Percentiles rank a stretch among this genome's conserved stretches.
These are phyloP conservation scores for Tupaia tana DNA, from an alignment of 2,113 vertebrate genomes.

Conservation along the genomic window DNA sequence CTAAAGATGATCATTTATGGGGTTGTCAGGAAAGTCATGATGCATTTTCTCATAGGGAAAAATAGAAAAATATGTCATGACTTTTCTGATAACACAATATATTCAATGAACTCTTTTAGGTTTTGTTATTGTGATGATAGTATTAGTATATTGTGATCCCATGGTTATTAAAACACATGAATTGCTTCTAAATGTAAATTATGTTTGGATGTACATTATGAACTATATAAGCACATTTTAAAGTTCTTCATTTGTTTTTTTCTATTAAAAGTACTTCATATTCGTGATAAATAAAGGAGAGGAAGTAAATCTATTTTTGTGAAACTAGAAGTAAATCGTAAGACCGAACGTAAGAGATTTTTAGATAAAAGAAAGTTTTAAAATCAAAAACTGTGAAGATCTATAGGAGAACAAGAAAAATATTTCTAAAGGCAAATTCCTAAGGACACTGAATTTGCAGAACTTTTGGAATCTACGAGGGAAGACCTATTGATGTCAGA, in stretches of 20 bases:
- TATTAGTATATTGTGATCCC: background rate
- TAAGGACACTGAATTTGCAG: background rate
- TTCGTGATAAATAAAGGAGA: background rate
- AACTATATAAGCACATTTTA: background rate
- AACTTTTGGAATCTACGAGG: background rate
- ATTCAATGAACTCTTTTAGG: background rate
- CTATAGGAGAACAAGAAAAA: background rate
- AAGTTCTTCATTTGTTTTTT: background rate
- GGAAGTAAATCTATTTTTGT: background rate
- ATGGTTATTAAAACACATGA: background rate
- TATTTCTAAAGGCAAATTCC: background rate
- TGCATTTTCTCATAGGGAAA: too few species aligned
- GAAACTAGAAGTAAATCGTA: constrained; percentile 11
- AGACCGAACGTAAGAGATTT: background rate
- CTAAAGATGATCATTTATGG: too few species aligned
- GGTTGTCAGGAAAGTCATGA: too few species aligned
- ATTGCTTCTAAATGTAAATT: background rate
- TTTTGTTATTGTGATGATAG: background rate
- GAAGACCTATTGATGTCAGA: background rate
- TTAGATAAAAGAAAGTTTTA: background rate
- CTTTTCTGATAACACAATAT: background rate
- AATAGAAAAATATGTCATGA: too few species aligned
- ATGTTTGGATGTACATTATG: background rate
- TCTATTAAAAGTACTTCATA: background rate
- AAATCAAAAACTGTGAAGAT: background rate